These are phyloP conservation scores for Pitangus sulphuratus DNA, from an alignment of 2,797 vertebrate genomes.

Conservation along the genomic window DNA sequence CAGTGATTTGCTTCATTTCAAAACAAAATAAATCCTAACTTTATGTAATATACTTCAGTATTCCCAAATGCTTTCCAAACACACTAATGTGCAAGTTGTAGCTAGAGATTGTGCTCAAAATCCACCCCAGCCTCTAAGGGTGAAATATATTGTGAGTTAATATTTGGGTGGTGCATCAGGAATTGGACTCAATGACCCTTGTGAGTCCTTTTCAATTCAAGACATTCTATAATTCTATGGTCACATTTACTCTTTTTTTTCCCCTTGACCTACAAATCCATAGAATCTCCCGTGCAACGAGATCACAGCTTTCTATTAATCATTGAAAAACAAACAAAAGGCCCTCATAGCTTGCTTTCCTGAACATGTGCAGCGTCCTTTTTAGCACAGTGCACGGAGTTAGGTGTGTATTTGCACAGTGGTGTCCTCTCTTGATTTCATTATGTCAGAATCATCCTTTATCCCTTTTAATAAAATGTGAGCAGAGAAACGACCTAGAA, in stretches of 20 bases:
- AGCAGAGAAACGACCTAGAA: not conserved
- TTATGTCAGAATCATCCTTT: not conserved
- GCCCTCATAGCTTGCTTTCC: not conserved
- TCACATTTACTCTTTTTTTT: not conserved
- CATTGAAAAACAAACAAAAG: not conserved
- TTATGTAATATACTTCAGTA: not conserved
- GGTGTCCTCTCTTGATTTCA: not conserved
- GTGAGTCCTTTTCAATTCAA: not conserved
- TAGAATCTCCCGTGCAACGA: not conserved
- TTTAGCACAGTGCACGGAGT: not conserved
- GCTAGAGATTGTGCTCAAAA: not conserved
- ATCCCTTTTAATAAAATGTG: not conserved
- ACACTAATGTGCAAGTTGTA: not conserved
- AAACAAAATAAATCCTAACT: not conserved
- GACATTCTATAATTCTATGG: not conserved
- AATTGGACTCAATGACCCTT: not conserved
- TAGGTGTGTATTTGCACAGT: not conserved
- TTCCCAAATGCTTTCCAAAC: not conserved
- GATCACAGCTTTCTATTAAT: not conserved
- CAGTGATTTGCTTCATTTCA: not conserved
- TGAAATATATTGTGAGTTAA: not conserved
- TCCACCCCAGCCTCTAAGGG: not conserved
- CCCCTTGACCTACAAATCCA: not conserved
- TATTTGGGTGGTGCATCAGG: not conserved
- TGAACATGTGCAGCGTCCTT: not conserved